Percentiles rank a stretch among this genome's conserved stretches.
phyloP scores from a whole-genome alignment of 2,113 vertebrate genomes.

The Mormoops blainvillei region DNA sequence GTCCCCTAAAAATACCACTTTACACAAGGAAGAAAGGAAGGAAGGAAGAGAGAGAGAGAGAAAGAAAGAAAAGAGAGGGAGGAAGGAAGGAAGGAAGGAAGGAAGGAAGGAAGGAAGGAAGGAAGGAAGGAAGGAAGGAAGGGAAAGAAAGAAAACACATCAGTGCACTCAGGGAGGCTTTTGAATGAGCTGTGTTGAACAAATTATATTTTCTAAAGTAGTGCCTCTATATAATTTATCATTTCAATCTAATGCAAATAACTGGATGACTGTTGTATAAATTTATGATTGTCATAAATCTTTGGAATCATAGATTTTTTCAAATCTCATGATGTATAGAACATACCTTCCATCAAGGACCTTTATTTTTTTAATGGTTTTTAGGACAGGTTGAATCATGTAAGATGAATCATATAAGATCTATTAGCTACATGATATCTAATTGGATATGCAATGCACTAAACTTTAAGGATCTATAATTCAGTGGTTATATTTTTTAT shows the following conservation, averaged over 20 bases:
- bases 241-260: conserved; percentile 29
- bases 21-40: no score
- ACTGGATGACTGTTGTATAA: background rate
- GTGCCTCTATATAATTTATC: conserved; percentile 44
- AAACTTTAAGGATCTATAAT: background rate
- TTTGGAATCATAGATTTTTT: background rate
- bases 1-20: no score
- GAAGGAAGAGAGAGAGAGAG: no score
- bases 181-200: conserved; percentile 43
- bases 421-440: background rate
- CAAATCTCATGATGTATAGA: background rate
- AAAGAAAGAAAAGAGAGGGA: no score
- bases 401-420: background rate
- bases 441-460: background rate
- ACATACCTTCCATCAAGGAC: background rate
- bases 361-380: background rate
- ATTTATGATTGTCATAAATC: background rate
- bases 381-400: background rate
- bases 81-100: no score
- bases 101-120: no score
- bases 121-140: no score
- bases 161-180: background rate
- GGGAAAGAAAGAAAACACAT: conserved; percentile 25
- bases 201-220: conserved; percentile 43
- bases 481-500: background rate